A percentile compares a stretch with the other conserved stretches of the same genome.
Evolutionary conservation across 2,888 invertebrate species (phyloP).

Genomic region (Tetanocera ferruginea): DNA sequence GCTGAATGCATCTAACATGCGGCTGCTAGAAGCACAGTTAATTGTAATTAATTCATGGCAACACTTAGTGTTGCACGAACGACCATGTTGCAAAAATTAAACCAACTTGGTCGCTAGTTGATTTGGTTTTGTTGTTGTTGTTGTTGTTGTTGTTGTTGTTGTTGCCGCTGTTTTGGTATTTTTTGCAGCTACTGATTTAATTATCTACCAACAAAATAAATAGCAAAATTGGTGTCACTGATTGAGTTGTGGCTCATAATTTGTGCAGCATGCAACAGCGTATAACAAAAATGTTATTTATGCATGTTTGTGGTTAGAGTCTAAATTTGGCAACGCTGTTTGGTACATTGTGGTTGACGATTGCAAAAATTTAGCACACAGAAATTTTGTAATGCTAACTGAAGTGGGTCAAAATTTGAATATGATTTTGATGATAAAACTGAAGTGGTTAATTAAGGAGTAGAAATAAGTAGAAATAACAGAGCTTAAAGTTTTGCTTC

Average conservation of each 20-base stretch:
- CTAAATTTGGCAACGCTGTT: no score
- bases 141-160: conserved; percentile 48
- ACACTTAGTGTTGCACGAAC: not conserved
- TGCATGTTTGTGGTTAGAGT: no score
- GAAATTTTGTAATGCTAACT: no score
- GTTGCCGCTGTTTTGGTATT: conserved; percentile 45
- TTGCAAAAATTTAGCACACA: no score
- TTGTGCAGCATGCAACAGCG: conserved; percentile 16
- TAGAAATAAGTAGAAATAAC: no score
- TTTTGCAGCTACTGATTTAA: conserved; percentile 36
- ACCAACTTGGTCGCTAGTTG: not conserved
- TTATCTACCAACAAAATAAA: not conserved
- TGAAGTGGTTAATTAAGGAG: no score
- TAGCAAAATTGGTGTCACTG: conserved; percentile 28
- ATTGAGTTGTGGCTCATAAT: conserved; percentile 21
- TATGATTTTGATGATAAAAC: no score
- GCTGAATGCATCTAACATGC: not conserved
- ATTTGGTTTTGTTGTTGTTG: conserved; percentile 48
- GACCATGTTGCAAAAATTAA: not conserved
- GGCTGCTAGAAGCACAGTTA: not conserved
- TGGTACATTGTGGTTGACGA: no score
- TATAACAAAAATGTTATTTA: not conserved
- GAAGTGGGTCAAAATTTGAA: no score
- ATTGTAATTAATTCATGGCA: conserved; percentile 6
- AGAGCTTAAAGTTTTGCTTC: no score